Percentiles rank a stretch among this genome's conserved stretches.
phyloP scores from a whole-genome alignment of 2,797 vertebrate genomes.

The Carcharodon carcharias region DNA sequence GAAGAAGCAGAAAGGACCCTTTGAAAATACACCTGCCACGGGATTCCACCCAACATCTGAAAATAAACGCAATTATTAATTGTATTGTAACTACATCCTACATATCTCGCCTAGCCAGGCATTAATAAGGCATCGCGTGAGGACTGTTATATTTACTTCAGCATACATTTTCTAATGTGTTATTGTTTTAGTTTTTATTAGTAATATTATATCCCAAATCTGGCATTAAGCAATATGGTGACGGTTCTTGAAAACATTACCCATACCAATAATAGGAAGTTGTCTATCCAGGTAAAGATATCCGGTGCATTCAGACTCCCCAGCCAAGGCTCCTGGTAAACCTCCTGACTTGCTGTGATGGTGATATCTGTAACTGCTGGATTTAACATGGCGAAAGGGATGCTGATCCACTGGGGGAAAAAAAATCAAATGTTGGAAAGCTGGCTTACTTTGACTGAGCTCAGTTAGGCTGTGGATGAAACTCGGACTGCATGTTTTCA shows the following conservation, averaged over 20 bases:
- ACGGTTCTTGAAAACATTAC: conserved; percentile 23
- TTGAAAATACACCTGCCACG: conserved; percentile 98
- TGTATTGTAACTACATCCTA: background rate
- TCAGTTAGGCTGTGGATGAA: background rate
- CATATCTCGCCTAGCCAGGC: background rate
- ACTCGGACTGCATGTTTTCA: background rate
- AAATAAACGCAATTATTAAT: conserved; percentile 48
- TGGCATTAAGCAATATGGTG: background rate
- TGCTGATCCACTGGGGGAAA: conserved; percentile 82
- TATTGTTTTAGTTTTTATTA: background rate
- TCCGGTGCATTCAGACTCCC: conserved; percentile 66
- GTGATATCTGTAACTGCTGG: conserved; percentile 84
- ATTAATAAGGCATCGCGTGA: background rate
- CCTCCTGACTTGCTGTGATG: conserved; percentile 71
- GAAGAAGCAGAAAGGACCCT: conserved; percentile 91
- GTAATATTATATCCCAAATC: background rate
- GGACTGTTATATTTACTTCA: background rate
- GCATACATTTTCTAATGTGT: background rate
- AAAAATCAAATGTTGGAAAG: conserved; percentile 35
- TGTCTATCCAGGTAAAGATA: conserved; percentile 84
- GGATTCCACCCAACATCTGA: conserved; percentile 90
- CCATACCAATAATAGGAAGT: conserved; percentile 86
- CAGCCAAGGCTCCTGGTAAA: conserved; percentile 84
- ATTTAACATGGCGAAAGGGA: conserved; percentile 85
- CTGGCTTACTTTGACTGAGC: background rate